Conservation (phyloP, 2,113 vertebrate genomes). For the Hirundichthys speculiger region DNA sequence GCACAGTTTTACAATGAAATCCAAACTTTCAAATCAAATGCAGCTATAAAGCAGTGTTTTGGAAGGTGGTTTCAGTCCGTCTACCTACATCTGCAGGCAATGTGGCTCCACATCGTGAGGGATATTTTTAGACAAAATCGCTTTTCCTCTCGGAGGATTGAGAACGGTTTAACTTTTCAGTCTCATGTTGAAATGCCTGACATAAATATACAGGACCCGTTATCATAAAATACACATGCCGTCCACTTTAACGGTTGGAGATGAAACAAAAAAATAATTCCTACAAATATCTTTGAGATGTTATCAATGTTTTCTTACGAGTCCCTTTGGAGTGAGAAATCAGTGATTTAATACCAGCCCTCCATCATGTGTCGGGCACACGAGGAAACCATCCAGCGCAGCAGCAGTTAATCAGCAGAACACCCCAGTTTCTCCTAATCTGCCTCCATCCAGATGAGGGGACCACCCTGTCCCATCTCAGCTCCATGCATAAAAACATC, state of each 20-base stretch:
- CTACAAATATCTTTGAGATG: background rate
- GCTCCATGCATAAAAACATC: constrained; percentile 14
- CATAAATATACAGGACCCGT: constrained; percentile 32
- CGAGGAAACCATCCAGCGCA: constrained; percentile 58
- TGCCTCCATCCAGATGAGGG: constrained; percentile 14
- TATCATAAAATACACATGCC: constrained; percentile 1
- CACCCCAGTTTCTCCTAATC: constrained; percentile 29
- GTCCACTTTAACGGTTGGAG: constrained; percentile 13
- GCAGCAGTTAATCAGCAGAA: constrained; percentile 49
- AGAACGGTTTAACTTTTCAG: constrained; percentile 9
- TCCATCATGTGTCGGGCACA: constrained; percentile 38
- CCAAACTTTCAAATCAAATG: constrained; percentile 18
- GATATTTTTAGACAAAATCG: constrained; percentile 42
- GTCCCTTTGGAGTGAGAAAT: constrained; percentile 17
- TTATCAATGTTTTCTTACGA: constrained; percentile 27
- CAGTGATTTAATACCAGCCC: constrained; percentile 18
- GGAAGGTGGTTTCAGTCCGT: constrained; percentile 13
- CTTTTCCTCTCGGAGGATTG: constrained; percentile 4
- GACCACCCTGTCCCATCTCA: constrained; percentile 44
- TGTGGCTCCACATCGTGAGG: constrained; percentile 17
- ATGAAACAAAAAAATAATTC: constrained; percentile 22
- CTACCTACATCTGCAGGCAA: constrained; percentile 52
- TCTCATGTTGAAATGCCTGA: constrained; percentile 25
- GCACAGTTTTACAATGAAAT: constrained; percentile 1
- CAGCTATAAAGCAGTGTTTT: constrained; percentile 28